Evolutionary conservation across 2,797 vertebrate species (phyloP).

Genomic region (Anas flavirostris): DNA sequence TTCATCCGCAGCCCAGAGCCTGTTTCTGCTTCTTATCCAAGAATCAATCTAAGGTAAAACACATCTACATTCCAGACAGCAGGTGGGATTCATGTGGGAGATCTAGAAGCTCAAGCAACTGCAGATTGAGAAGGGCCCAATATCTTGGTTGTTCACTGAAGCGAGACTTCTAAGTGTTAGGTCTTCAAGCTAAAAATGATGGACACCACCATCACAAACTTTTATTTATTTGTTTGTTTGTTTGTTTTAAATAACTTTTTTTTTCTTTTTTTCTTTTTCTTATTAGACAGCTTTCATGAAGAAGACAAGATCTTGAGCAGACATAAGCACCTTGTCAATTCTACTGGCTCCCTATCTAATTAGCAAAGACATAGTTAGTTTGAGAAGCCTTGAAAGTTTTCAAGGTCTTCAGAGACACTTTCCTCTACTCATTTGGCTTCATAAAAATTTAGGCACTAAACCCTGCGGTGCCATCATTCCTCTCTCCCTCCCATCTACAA

Average conservation of each 20-base stretch:
- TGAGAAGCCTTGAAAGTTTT: not conserved
- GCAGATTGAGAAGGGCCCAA: not conserved
- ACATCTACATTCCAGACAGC: not conserved
- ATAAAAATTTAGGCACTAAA: accelerated
- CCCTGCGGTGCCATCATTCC: not conserved
- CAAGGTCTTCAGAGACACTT: not conserved
- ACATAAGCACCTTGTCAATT: not conserved
- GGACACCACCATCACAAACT: accelerated
- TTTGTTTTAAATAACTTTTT: not conserved
- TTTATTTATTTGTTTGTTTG: not conserved
- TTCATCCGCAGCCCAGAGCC: not conserved
- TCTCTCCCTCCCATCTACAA: not conserved
- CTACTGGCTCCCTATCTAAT: not conserved
- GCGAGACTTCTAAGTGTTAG: accelerated
- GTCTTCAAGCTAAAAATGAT: not conserved
- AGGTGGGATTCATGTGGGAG: not conserved
- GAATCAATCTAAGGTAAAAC: not conserved
- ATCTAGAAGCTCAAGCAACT: not conserved
- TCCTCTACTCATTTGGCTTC: not conserved
- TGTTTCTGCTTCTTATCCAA: not conserved
- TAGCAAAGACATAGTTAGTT: not conserved
- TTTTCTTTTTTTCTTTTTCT: not conserved
- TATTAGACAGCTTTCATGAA: not conserved
- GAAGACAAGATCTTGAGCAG: not conserved
- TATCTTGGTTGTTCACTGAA: not conserved